Conservation (phyloP, 2,797 vertebrate species). For the Sandelia bainsii region DNA sequence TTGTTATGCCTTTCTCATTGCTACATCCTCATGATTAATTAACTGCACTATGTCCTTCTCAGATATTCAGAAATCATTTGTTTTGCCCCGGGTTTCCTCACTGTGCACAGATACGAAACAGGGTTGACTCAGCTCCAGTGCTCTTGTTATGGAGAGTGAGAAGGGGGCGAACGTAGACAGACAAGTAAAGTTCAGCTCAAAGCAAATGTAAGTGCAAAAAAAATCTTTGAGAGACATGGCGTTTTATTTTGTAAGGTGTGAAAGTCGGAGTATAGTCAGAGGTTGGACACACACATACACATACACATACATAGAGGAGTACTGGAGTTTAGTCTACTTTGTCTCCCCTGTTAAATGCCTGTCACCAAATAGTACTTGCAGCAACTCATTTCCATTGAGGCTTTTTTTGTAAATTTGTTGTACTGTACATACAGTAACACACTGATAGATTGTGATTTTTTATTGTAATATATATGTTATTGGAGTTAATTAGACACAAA, state of each 20-base stretch:
- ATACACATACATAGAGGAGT: constrained; percentile 2
- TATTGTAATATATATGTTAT: constrained; percentile 53
- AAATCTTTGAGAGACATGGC: constrained; percentile 8
- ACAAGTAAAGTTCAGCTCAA: constrained; percentile 60
- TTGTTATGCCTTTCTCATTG: constrained; percentile 1
- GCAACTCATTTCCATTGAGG: constrained; percentile 32
- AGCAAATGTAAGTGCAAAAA: constrained; percentile 62
- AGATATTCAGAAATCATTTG: constrained; percentile 51
- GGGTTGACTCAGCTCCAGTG: constrained; percentile 64
- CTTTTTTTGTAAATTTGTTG: constrained; percentile 39
- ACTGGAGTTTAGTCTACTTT: constrained; percentile 55
- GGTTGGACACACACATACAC: constrained; percentile 33
- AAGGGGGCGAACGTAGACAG: constrained; percentile 41
- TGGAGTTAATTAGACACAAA: constrained; percentile 34
- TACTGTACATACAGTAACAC: constrained; percentile 50
- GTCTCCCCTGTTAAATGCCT: constrained; percentile 46
- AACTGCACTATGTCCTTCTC: constrained; percentile 26
- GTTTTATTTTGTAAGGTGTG: constrained; percentile 37
- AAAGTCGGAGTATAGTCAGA: constrained; percentile 60
- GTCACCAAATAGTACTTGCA: constrained; percentile 54
- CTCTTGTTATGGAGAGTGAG: constrained; percentile 10
- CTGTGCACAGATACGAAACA: constrained; percentile 57
- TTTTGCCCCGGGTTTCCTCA: constrained; percentile 21
- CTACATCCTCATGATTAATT: neutral
- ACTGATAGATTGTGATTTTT: constrained; percentile 53